Conservation (phyloP, 2,113 vertebrate genomes). For the Alligator mississippiensis region DNA sequence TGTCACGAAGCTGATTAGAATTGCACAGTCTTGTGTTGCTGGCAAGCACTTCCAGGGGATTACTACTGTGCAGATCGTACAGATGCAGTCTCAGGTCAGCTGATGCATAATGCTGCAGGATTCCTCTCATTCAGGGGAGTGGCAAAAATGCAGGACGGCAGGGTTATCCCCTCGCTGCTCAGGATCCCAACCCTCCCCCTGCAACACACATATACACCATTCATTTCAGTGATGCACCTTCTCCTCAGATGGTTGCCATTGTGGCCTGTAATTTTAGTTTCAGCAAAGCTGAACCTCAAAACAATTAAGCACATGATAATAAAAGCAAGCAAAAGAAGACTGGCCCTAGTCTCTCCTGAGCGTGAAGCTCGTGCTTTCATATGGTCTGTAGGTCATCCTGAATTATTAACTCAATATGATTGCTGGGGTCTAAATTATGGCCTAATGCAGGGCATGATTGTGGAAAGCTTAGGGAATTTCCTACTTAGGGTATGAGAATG, state of each 20-base stretch:
- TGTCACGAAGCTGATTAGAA: neutral
- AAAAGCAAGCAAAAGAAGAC: neutral
- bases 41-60: neutral
- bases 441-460: neutral
- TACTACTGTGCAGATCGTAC: slow-evolving; percentile 15
- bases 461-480: neutral
- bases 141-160: neutral
- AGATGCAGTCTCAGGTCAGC: slow-evolving; percentile 6
- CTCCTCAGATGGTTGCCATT: neutral
- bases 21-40: slow-evolving; percentile 10
- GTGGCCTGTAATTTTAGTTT: neutral
- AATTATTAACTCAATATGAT: neutral
- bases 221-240: neutral
- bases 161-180: accelerated
- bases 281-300: neutral
- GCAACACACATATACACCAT: neutral
- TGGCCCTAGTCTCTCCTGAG: neutral
- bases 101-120: slow-evolving; percentile 1
- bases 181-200: neutral
- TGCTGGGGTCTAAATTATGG: neutral
- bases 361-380: neutral
- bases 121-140: neutral
- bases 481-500: too few relatives aligned
- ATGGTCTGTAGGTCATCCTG: neutral
- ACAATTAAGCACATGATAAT: neutral